Evolutionary conservation across 2,797 vertebrate genomes (phyloP), one percentile per base, ranked within the genome.

Genomic region (Xenentodon cancila): DNA sequence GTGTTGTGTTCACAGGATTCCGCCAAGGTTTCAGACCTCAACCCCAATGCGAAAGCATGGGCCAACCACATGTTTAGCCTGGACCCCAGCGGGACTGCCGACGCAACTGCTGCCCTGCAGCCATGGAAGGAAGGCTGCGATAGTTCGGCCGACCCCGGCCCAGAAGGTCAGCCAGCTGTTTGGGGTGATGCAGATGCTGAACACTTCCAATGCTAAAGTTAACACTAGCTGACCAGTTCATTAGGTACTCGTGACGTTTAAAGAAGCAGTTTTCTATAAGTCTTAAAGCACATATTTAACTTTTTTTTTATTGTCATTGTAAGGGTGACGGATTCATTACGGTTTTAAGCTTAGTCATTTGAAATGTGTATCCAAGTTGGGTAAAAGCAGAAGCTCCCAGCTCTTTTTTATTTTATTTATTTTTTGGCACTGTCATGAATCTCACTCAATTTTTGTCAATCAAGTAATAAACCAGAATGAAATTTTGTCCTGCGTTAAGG

Each of bases 21-120:
- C 80, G 84, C 94, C 88, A 99, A 97, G 94, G 96, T 99, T 95
- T 99, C 97, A 0, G 97, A 98, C 86, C 94, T 99, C 84, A 99
- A 99, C 92, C 97, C 97, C 81, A 98, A 99, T 95, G 97, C 97
- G 78, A 97, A 99, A 92, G 97, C 97, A 93, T 99, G 97, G 97
- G 96, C 95, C 87, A 96, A 95, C 91, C 96, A 96, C 87, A 94
- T 97, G 93, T 90, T 97, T 93, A 95, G 94, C 83, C 92, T 96
- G 91, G 95, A 96, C 89, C 93, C 94, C 56, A 93, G 93, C 81
- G 94, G 93, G 79, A 89, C 92, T 70, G 81, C 93, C 68, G 94
- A 96, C 77, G 78, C 80, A 83, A 91, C 93, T 5, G 92, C 95
- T 5, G 92, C 95, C 92, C 93, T 90, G 81, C 94, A 95, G 74